phyloP scores from a whole-genome alignment of 1,140 invertebrate species.

The Drosophila dunni region DNA sequence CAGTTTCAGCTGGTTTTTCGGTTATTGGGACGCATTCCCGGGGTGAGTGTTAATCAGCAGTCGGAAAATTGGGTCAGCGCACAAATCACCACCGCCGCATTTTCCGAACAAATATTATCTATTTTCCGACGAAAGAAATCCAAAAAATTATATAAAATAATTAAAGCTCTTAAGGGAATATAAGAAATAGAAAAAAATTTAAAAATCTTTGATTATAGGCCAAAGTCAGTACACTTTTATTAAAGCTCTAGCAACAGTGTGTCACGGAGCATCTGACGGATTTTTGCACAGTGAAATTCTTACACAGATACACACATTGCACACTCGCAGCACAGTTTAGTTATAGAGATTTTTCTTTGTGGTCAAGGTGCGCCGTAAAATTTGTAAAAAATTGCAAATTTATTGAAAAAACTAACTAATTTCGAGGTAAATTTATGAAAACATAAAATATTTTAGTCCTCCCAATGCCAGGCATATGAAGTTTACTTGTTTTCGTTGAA shows the following conservation, averaged over 20 bases:
- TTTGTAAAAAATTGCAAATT: constrained; percentile 84
- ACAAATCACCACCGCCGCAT: constrained; percentile 32
- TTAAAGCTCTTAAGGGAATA: not conserved
- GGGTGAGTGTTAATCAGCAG: constrained; percentile 55
- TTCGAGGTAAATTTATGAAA: constrained; percentile 73
- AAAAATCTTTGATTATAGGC: not conserved
- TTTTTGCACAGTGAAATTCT: constrained; percentile 39
- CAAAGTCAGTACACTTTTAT: not conserved
- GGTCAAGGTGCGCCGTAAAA: constrained; percentile 66
- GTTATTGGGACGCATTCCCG: constrained; percentile 13
- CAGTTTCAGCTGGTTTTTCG: constrained; percentile 65
- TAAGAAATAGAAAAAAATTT: not conserved
- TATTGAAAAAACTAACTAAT: constrained; percentile 84
- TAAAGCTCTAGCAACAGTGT: not conserved
- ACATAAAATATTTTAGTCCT: not conserved
- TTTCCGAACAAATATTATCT: constrained; percentile 28
- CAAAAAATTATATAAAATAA: not conserved
- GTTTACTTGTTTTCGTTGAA: constrained; percentile 14
- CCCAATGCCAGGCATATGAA: constrained; percentile 30
- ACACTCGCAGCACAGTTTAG: constrained; percentile 62
- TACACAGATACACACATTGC: constrained; percentile 64
- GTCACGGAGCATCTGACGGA: constrained; percentile 23
- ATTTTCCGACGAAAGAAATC: not conserved
- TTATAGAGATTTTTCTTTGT: constrained; percentile 81
- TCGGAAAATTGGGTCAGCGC: constrained; percentile 65